Conservation (phyloP, 23 tunicate genomes). For the Halocynthia aurantium region DNA sequence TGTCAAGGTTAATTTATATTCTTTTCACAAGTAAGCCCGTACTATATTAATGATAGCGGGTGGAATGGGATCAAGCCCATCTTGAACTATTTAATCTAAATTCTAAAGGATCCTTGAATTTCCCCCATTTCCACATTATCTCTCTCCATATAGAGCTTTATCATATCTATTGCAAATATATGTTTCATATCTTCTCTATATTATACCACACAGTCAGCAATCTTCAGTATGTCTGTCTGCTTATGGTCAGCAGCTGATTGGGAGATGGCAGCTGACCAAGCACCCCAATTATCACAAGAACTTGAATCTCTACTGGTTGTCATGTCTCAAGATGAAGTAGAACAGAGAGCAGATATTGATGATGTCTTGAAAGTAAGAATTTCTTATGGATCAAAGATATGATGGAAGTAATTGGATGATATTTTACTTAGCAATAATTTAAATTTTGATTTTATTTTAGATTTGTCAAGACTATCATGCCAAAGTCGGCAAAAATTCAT, state of each 20-base stretch:
- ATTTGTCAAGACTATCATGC: slow-evolving; percentile 71
- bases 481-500: slow-evolving; percentile 39
- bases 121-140: too few species aligned
- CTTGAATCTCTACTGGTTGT: slow-evolving; percentile 59
- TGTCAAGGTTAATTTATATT: neutral
- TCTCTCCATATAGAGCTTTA: neutral
- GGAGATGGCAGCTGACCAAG: slow-evolving; percentile 70
- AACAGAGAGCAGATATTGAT: slow-evolving; percentile 54
- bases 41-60: too few species aligned
- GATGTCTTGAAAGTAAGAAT: slow-evolving; percentile 49
- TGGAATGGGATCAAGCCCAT: too few species aligned
- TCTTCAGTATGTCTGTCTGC: slow-evolving; percentile 69
- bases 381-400: neutral
- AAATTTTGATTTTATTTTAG: neutral
- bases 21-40: too few species aligned
- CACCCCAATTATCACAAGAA: slow-evolving; percentile 58
- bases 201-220: slow-evolving; percentile 24
- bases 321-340: slow-evolving; percentile 67
- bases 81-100: too few species aligned
- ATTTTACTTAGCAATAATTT: neutral
- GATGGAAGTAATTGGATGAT: neutral
- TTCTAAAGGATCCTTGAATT: too few species aligned
- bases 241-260: slow-evolving; percentile 88
- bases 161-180: neutral
- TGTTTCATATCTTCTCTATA: too few species aligned